Conservation (phyloP, 2,113 vertebrate genomes). For the Arizona elegans region DNA sequence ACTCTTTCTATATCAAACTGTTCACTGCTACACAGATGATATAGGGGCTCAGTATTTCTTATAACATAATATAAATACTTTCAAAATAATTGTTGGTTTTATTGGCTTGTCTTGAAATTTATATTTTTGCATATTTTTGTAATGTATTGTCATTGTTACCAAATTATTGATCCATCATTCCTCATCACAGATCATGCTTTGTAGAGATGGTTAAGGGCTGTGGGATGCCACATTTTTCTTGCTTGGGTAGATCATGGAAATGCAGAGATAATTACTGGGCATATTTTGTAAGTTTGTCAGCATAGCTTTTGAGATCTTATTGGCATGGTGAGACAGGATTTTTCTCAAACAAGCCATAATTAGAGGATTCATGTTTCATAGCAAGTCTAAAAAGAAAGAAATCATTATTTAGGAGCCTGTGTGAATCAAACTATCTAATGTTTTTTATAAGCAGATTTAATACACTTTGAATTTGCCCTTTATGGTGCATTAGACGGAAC, state of each 20-base stretch:
- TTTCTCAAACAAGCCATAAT: background rate
- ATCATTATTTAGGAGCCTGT: background rate
- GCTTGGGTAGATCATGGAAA: background rate
- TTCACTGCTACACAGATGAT: fast-evolving
- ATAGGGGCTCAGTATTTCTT: fast-evolving
- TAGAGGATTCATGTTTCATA: background rate
- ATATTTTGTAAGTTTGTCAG: background rate
- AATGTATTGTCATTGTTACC: background rate
- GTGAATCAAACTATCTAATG: background rate
- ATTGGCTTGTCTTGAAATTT: background rate
- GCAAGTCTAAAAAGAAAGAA: background rate
- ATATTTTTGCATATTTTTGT: background rate
- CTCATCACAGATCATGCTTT: background rate
- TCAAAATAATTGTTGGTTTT: background rate
- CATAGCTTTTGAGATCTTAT: background rate
- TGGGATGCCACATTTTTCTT: background rate
- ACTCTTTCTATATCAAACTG: background rate
- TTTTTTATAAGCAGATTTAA: background rate
- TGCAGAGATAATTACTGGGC: background rate
- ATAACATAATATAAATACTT: background rate
- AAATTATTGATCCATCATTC: background rate
- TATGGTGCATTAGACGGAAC: background rate
- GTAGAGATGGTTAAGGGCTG: background rate
- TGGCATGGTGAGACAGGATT: background rate
- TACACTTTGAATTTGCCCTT: background rate